A percentile compares a stretch with the other conserved stretches of the same genome.
Evolutionary conservation across 2,797 vertebrate species (phyloP).

Genomic region (Diglossa cyanea): DNA sequence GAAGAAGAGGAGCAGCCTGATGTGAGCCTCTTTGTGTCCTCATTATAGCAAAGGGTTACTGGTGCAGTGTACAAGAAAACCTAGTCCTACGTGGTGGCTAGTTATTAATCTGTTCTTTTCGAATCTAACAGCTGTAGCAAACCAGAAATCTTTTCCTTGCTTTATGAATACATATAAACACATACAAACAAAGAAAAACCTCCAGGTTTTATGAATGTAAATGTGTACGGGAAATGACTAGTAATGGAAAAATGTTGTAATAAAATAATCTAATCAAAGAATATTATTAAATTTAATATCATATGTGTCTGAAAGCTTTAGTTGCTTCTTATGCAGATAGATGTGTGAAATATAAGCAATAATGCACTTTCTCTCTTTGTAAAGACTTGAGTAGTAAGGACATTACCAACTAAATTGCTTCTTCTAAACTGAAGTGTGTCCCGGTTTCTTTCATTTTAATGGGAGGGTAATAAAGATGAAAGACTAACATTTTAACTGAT

Average conservation of each 20-base stretch:
- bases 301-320: constrained; percentile 67
- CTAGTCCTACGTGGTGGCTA: constrained; percentile 50
- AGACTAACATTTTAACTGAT: constrained; percentile 80
- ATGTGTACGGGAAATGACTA: constrained; percentile 69
- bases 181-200: constrained; percentile 54
- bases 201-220: constrained; percentile 66
- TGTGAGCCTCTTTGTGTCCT: constrained; percentile 79
- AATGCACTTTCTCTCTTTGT: constrained; percentile 69
- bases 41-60: constrained; percentile 75
- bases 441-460: constrained; percentile 82
- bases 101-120: constrained; percentile 74
- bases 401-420: constrained; percentile 77
- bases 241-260: constrained; percentile 67
- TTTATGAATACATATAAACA: constrained; percentile 5
- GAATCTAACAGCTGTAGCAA: constrained; percentile 60
- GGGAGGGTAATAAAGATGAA: constrained; percentile 83
- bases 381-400: constrained; percentile 74
- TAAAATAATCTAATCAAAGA: constrained; percentile 74
- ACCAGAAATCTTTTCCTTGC: constrained; percentile 34
- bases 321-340: constrained; percentile 73
- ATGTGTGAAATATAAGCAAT: constrained; percentile 71
- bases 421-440: constrained; percentile 77
- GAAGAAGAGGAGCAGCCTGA: constrained; percentile 76
- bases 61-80: constrained; percentile 57
- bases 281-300: constrained; percentile 70